These are phyloP conservation scores for Hartigia nigra DNA, from an alignment of 2,888 invertebrate species.

Conservation along the genomic window DNA sequence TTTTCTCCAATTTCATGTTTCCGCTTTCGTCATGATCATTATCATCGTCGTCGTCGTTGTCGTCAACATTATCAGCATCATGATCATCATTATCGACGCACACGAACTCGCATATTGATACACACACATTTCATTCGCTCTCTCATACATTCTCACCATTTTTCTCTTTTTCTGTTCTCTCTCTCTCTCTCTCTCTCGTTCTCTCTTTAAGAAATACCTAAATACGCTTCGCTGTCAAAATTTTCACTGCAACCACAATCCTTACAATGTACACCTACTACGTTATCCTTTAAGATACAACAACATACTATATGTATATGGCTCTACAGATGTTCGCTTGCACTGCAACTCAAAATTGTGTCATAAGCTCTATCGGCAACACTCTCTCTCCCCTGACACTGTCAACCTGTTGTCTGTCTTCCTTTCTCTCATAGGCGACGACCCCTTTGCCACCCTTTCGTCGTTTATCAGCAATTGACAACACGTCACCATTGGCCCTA, in stretches of 20 bases:
- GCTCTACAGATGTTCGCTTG: conserved; percentile 67
- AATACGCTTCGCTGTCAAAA: conserved; percentile 6
- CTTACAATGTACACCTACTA: conserved; percentile 62
- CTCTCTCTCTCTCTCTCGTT: conserved; percentile 19
- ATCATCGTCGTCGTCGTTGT: conserved; percentile 6
- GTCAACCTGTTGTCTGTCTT: too few species aligned
- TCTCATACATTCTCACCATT: background rate
- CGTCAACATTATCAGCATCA: conserved; percentile 34
- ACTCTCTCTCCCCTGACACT: conserved; percentile 5
- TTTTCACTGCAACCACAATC: conserved; percentile 54
- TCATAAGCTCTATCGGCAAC: conserved; percentile 40
- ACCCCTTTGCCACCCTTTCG: background rate
- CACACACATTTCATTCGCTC: conserved; percentile 29
- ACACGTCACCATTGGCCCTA: background rate
- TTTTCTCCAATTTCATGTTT: background rate
- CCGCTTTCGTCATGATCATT: background rate
- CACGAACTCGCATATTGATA: conserved; percentile 27
- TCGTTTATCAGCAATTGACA: background rate
- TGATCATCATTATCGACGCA: conserved; percentile 31
- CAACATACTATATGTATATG: conserved; percentile 66
- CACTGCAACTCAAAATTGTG: conserved; percentile 65
- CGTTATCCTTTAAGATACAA: conserved; percentile 59
- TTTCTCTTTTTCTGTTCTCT: background rate
- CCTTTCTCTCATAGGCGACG: background rate
- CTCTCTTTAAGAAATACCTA: conserved; percentile 12